Evolutionary conservation across 2,113 vertebrate species (phyloP).

Genomic region (Catagonus wagneri): DNA sequence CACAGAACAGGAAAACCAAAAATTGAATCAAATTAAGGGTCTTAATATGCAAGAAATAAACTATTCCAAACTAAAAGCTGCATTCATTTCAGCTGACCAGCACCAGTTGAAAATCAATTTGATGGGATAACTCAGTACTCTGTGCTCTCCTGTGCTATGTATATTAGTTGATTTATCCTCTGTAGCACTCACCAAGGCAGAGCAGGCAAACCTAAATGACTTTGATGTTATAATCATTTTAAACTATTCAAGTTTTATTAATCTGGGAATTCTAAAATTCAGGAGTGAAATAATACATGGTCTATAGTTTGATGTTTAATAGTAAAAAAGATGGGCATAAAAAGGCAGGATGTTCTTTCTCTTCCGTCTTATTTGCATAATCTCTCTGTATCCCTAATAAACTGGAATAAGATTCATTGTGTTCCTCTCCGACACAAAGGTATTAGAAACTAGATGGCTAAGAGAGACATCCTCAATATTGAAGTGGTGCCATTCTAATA

Average conservation of each 20-base stretch:
- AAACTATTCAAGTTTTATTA: slow-evolving; percentile 2
- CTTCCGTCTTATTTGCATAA: not conserved
- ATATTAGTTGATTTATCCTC: not conserved
- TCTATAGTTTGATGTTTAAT: not conserved
- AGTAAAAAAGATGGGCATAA: not conserved
- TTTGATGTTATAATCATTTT: slow-evolving; percentile 9
- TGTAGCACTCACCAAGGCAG: not conserved
- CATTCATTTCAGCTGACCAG: slow-evolving; percentile 47
- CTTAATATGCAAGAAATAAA: not conserved
- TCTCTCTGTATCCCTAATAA: not conserved
- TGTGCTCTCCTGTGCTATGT: not conserved
- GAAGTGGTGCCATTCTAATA: slow-evolving; percentile 56
- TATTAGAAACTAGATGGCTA: not conserved
- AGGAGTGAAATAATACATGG: not conserved
- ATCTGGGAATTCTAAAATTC: not conserved
- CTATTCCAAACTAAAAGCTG: not conserved
- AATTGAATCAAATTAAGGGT: not conserved
- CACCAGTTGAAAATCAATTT: slow-evolving; percentile 20
- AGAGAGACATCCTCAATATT: not conserved
- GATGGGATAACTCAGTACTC: not conserved
- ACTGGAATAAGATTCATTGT: not conserved
- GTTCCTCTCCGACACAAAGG: not conserved
- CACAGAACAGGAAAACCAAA: slow-evolving; percentile 21
- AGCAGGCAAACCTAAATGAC: not conserved
- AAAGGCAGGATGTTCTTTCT: not conserved